These are phyloP conservation scores for Cisticola juncidis DNA, from an alignment of 2,113 vertebrate species.

Conservation along the genomic window DNA sequence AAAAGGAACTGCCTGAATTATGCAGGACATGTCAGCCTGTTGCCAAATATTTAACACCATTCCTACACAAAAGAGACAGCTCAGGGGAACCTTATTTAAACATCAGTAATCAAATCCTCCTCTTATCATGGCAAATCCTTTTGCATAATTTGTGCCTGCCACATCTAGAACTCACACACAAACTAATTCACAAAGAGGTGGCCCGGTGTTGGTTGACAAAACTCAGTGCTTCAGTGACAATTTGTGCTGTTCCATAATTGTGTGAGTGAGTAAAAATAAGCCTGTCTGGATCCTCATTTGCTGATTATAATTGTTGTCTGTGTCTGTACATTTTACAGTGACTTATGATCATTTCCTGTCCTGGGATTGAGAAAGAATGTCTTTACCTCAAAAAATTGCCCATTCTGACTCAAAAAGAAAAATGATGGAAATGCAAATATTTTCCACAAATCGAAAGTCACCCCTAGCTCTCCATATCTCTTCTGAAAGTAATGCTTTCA, in stretches of 20 bases:
- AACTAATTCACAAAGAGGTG: background rate
- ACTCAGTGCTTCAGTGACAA: background rate
- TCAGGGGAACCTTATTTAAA: slow-evolving; percentile 44
- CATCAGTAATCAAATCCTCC: slow-evolving; percentile 36
- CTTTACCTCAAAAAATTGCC: slow-evolving; percentile 1
- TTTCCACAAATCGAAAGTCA: slow-evolving; percentile 17
- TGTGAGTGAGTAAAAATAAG: background rate
- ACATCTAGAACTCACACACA: background rate
- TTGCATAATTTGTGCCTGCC: slow-evolving; percentile 30
- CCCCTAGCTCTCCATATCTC: background rate
- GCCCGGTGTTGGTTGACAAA: background rate
- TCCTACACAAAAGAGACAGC: background rate
- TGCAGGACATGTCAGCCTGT: slow-evolving; percentile 11
- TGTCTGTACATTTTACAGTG: background rate
- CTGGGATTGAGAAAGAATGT: background rate
- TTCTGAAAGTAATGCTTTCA: background rate
- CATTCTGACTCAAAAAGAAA: background rate
- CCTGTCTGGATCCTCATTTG: background rate
- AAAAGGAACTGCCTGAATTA: slow-evolving; percentile 11
- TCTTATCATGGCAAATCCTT: background rate
- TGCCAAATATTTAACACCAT: slow-evolving; percentile 48
- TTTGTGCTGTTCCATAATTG: background rate
- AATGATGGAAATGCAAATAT: slow-evolving; percentile 40
- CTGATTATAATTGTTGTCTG: slow-evolving; percentile 19
- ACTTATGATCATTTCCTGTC: slow-evolving; percentile 6